Evolutionary conservation across 1,140 invertebrate species (phyloP).

Genomic region (Drosophila rufa): DNA sequence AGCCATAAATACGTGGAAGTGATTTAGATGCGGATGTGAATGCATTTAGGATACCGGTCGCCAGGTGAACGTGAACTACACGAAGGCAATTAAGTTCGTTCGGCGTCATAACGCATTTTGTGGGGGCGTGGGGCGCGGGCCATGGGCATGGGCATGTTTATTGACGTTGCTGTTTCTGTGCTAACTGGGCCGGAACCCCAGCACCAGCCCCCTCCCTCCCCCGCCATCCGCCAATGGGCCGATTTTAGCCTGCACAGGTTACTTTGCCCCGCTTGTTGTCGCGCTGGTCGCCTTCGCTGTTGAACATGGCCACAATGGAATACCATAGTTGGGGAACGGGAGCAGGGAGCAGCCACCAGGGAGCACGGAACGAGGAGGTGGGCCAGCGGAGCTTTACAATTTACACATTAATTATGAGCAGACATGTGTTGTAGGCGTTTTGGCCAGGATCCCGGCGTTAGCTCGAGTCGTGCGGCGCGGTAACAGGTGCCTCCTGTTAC

Average conservation of each 20-base stretch:
- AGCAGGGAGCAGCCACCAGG: background rate
- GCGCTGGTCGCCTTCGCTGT: slow-evolving; percentile 60
- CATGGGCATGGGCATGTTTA: slow-evolving; percentile 55
- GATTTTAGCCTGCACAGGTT: background rate
- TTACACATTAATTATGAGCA: slow-evolving; percentile 84
- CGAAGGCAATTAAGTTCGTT: slow-evolving; percentile 76
- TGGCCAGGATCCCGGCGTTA: slow-evolving; percentile 27
- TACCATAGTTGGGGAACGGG: slow-evolving; percentile 6
- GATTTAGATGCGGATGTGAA: slow-evolving; percentile 26
- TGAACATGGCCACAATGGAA: slow-evolving; percentile 65
- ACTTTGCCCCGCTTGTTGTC: slow-evolving; percentile 50
- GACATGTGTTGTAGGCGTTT: slow-evolving; percentile 80
- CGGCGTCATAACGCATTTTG: slow-evolving; percentile 69
- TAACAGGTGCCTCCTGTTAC: slow-evolving; percentile 71
- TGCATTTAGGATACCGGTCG: slow-evolving; percentile 13
- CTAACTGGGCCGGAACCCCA: slow-evolving; percentile 58
- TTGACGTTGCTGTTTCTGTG: slow-evolving; percentile 68
- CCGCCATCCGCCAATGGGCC: background rate
- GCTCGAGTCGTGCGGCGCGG: slow-evolving; percentile 52
- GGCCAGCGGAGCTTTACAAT: slow-evolving; percentile 78
- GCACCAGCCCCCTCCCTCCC: background rate
- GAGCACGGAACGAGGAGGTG: slow-evolving; percentile 9
- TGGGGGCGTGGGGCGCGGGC: slow-evolving; percentile 20
- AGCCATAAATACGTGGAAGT: slow-evolving; percentile 36
- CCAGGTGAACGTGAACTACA: slow-evolving; percentile 37